phyloP scores from a whole-genome alignment of 2,113 vertebrate species.

The Clarias macrocephalus region DNA sequence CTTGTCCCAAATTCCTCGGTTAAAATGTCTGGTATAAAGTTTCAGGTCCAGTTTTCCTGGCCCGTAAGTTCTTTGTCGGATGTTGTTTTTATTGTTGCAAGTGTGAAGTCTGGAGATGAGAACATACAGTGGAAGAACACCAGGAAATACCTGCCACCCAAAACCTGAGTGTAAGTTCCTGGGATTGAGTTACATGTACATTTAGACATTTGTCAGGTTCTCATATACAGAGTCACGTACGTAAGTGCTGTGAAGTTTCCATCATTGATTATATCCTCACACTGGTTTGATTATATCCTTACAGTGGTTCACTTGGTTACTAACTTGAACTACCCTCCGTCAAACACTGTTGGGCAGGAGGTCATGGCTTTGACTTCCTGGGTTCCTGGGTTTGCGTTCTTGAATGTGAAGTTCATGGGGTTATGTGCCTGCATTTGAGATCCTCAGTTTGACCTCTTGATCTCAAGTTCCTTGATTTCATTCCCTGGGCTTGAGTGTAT shows the following conservation, averaged over 20 bases:
- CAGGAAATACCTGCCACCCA: neutral
- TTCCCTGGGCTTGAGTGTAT: neutral
- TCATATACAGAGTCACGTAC: too few species aligned
- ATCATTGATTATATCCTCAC: too few species aligned
- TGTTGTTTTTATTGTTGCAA: neutral
- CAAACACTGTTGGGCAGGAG: too few species aligned
- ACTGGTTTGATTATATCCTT: too few species aligned
- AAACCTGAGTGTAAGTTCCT: neutral
- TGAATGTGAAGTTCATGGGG: neutral
- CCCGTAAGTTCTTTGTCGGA: neutral
- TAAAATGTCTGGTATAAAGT: neutral
- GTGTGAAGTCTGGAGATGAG: neutral
- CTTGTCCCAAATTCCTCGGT: neutral
- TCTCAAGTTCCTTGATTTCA: neutral
- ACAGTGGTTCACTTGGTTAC: too few species aligned
- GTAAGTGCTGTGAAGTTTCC: too few species aligned
- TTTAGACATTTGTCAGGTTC: too few species aligned
- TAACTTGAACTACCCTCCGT: too few species aligned
- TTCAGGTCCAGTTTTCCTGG: neutral
- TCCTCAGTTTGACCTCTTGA: neutral
- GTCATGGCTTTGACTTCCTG: too few species aligned
- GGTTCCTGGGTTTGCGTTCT: too few species aligned
- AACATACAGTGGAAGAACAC: neutral
- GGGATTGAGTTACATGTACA: too few species aligned
- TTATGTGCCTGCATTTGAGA: neutral